Conservation (phyloP, 2,888 invertebrate species). For the Tineola bisselliella region DNA sequence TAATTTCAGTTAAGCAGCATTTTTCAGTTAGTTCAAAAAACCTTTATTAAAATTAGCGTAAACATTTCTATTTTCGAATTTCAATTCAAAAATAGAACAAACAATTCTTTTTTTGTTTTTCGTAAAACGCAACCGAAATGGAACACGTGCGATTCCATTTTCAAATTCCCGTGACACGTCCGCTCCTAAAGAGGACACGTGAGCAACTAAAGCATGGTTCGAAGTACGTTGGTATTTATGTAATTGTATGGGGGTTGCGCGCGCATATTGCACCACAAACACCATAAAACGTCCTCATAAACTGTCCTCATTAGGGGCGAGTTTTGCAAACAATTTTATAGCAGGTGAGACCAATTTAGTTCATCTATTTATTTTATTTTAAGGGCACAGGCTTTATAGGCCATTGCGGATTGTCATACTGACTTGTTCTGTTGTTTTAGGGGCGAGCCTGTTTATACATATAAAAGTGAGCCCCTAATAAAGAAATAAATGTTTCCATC, state of each 20-base stretch:
- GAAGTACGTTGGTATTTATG: background rate
- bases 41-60: too few species aligned
- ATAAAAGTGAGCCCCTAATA: background rate
- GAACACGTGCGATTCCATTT: background rate
- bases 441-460: background rate
- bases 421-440: background rate
- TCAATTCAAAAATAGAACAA: too few species aligned
- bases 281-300: conserved; percentile 55
- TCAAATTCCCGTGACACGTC: background rate
- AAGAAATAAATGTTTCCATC: background rate
- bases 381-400: conserved; percentile 27
- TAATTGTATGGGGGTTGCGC: conserved; percentile 1
- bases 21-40: too few species aligned
- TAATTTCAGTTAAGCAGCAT: too few species aligned
- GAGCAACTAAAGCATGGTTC: background rate
- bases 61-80: too few species aligned
- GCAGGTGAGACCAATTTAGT: conserved; percentile 45
- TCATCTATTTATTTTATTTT: conserved; percentile 59
- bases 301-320: conserved; percentile 64
- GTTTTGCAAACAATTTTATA: conserved; percentile 54
- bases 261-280: conserved; percentile 11
- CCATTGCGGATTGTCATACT: background rate
- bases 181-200: background rate
- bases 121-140: background rate
- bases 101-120: too few species aligned